Evolutionary conservation across 2,113 vertebrate genomes (phyloP), one percentile per base, ranked within the genome.

Genomic region (Tychaedon coryphoeus): DNA sequence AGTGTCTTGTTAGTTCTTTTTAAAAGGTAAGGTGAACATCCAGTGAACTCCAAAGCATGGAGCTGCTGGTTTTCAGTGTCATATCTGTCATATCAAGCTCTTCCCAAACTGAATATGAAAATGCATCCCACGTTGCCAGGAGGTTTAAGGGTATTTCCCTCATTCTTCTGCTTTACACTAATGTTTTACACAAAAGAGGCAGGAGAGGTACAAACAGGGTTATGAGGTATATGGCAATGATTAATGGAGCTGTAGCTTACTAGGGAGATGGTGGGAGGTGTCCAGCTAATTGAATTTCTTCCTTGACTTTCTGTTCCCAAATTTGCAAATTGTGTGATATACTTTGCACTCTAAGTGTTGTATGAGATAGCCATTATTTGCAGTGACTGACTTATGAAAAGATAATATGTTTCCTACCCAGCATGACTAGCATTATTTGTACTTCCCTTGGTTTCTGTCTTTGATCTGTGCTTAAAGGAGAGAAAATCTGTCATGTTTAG

Each of bases 51-150:
- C 18, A 71, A 67, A 79, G 9, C 1, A 6, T 20, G 57, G 33
- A 88, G 42, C 9, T 82, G 12, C 11, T 61, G 9, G 20, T 61
- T 90, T 92, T 56, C 22, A 50, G 10, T 19, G 28, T n/a, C 1
- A 0, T 50, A 66, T 14, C 17, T 23, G 69, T 15, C 38, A 18
- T n/a, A n/a, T n/a, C 8, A 53, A 56, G 9, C 9, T 12, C 6
- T 31, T 58, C 11, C 18, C 22, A 74, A 88, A 73, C 2, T 2
- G 2, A 62, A 2, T 23, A 47, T 25, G 18, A 61, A 69, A 22
- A 54, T 0, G 2, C 8, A 33, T 31, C 6, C 16, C 23, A 15
- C 36, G 9, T 38, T 66, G 3, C 10, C 13, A n/a, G n/a, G 5
- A 62, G 17, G 14, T 13, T 86, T 72, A 9, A 20, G 34, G 16